Base-by-base conservation (phyloP, 2,797 vertebrate species). In the Myotis myotis region DNA sequence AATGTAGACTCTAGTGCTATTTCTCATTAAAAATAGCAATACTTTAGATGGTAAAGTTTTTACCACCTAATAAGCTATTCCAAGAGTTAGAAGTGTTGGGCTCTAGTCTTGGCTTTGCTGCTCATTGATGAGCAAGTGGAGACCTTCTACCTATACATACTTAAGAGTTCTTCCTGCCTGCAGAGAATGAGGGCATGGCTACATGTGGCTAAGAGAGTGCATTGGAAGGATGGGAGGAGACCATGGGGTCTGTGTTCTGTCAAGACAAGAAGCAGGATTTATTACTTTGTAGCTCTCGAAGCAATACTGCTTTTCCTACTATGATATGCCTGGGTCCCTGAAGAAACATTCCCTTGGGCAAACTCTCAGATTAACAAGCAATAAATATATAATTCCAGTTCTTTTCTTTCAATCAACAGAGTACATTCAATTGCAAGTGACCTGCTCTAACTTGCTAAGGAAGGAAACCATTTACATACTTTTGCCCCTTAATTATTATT, bases 361-460 rank as follows among this genome's bases (percentile, higher is more conserved):
- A n/a, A 33, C 33, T 19, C 51, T 23, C 51, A 94, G 87, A 95
- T 85, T 57, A 88, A 49, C 55, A 38, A 44, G 51, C 33, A 93
- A 90, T 82, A 74, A 64, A 44, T 44, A 75, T 66, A 57, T 17
- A 60, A 82, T 53, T 75, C 23, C 7, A 36, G 3, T 82, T 94
- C 12, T 47, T 87, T 49, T 25, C 25, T 83, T 10, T 83, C 8
- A 49, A 11, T 85, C 28, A 33, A 60, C 9, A 33, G 47, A 87
- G 41, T 53, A 47, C 10, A 47, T 23, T 75, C 89, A 88, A 57
- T 11, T 81, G 8, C 9, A 41, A 85, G 19, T 33, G 75, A 84
- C 82, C 10, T 23, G 1, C 16, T 86, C 13, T 55, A 75, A 71
- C 36, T 38, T 82, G 75, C n/a, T 41, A 64, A 88, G 60, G 23